Conservation (phyloP, 1,140 invertebrate genomes). For the Anastatus disparis region DNA sequence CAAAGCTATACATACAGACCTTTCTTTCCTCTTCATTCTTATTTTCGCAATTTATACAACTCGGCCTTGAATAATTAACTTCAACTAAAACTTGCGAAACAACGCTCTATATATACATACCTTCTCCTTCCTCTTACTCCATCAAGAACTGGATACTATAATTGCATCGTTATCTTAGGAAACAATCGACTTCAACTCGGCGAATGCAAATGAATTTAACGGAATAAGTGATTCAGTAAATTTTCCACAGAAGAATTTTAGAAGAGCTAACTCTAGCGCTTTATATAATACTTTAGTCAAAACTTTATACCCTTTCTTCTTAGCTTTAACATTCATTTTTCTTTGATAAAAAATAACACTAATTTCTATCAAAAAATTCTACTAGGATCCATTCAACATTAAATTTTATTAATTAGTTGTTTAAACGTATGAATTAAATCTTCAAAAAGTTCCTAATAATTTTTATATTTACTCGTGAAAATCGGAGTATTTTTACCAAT, state of each 20-base stretch:
- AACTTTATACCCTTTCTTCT: not conserved
- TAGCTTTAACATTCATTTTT: no score
- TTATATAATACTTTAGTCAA: not conserved
- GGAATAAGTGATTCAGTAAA: slow-evolving; percentile 29
- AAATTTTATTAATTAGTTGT: no score
- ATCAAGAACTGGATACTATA: slow-evolving; percentile 24
- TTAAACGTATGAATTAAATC: no score
- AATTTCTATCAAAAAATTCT: no score
- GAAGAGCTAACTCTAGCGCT: no score
- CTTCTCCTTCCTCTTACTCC: not conserved
- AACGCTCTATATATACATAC: slow-evolving; percentile 1
- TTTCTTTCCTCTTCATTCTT: not conserved
- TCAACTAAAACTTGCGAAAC: slow-evolving; percentile 31
- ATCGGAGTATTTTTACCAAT: no score
- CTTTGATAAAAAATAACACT: no score
- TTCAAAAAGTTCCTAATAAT: no score
- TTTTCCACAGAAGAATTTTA: slow-evolving; percentile 22
- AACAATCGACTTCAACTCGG: slow-evolving; percentile 25
- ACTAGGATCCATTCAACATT: no score
- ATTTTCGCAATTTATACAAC: slow-evolving; percentile 34
- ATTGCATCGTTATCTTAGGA: slow-evolving; percentile 39
- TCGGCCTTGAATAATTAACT: slow-evolving; percentile 33
- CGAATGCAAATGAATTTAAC: slow-evolving; percentile 34
- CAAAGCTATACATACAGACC: no score
- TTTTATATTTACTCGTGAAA: no score